Evolutionary conservation across 2,888 invertebrate species (phyloP).

Genomic region (Sicus ferrugineus): DNA sequence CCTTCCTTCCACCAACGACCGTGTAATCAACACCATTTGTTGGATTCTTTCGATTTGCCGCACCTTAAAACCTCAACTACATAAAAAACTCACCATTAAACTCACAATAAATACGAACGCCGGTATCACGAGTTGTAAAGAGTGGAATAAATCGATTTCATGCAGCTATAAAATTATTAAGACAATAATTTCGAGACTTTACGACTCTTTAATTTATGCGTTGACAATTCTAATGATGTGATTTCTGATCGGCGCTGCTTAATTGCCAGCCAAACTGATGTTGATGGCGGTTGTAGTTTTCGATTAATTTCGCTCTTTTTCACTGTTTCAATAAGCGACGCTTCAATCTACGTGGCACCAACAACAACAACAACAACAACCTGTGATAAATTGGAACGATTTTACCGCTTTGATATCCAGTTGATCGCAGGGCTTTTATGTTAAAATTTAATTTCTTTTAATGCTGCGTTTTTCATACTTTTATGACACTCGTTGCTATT

Average conservation of each 20-base stretch:
- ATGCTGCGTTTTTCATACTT: slow-evolving; percentile 1
- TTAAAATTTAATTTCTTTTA: slow-evolving; percentile 6
- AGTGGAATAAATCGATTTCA: slow-evolving; percentile 13
- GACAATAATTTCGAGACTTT: slow-evolving; percentile 55
- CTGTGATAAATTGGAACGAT: slow-evolving; percentile 2
- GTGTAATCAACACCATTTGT: neutral
- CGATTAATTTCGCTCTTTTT: neutral
- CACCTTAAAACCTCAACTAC: too few species aligned
- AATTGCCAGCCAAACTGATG: slow-evolving; percentile 4
- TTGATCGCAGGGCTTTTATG: slow-evolving; percentile 6
- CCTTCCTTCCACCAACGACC: too few species aligned
- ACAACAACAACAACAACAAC: slow-evolving; percentile 12
- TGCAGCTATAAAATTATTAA: slow-evolving; percentile 27
- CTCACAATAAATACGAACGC: too few species aligned
- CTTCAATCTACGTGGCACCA: neutral
- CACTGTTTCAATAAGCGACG: neutral
- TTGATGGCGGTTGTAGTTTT: slow-evolving; percentile 10
- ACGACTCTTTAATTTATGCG: slow-evolving; percentile 62
- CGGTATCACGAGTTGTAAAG: neutral
- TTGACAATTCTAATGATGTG: slow-evolving; percentile 60
- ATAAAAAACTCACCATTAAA: too few species aligned
- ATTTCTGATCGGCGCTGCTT: slow-evolving; percentile 20
- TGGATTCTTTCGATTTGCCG: too few species aligned
- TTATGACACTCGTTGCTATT: neutral
- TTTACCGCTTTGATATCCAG: slow-evolving; percentile 2